Percentiles rank a stretch among this genome's conserved stretches.
phyloP scores from a whole-genome alignment of 2,113 vertebrate genomes.

The Cephalopholis sonnerati region DNA sequence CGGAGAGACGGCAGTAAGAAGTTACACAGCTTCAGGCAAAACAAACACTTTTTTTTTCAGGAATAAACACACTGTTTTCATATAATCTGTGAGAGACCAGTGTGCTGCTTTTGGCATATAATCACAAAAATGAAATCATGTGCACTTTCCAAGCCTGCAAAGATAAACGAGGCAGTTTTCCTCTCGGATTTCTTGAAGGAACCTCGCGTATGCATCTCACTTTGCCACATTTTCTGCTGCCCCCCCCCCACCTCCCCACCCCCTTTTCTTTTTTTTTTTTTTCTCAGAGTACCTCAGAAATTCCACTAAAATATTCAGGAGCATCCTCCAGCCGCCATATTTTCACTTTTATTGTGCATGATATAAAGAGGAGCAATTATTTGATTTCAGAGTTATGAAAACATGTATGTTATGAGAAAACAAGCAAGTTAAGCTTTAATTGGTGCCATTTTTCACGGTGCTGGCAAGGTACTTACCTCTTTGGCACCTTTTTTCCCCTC shows the following conservation, averaged over 20 bases:
- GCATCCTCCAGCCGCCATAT: conserved; percentile 93
- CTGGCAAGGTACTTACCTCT: conserved; percentile 97
- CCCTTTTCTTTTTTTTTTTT: conserved; percentile 2
- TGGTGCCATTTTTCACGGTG: conserved; percentile 96
- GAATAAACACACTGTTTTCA: conserved; percentile 67
- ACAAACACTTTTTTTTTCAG: conserved; percentile 41
- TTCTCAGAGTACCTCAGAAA: conserved; percentile 73
- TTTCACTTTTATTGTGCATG: conserved; percentile 97
- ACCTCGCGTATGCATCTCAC: conserved; percentile 91
- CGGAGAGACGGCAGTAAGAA: conserved; percentile 33
- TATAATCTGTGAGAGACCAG: conserved; percentile 94
- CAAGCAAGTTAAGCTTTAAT: conserved; percentile 99
- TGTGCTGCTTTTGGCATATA: conserved; percentile 91
- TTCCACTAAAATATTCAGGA: conserved; percentile 96
- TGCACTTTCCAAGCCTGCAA: conserved; percentile 89
- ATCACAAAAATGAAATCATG: conserved; percentile 94
- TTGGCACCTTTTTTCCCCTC: conserved; percentile 90
- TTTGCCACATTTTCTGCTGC: conserved; percentile 89
- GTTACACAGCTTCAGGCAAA: conserved; percentile 73
- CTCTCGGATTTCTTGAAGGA: conserved; percentile 89
- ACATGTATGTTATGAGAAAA: conserved; percentile 99
- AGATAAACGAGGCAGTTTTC: conserved; percentile 94
- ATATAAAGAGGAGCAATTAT: conserved; percentile 99
- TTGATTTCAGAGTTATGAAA: conserved; percentile 99
- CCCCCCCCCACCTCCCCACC: conserved; percentile 49